phyloP scores from a whole-genome alignment of 2,113 vertebrate species.

The Actenoides hombroni region DNA sequence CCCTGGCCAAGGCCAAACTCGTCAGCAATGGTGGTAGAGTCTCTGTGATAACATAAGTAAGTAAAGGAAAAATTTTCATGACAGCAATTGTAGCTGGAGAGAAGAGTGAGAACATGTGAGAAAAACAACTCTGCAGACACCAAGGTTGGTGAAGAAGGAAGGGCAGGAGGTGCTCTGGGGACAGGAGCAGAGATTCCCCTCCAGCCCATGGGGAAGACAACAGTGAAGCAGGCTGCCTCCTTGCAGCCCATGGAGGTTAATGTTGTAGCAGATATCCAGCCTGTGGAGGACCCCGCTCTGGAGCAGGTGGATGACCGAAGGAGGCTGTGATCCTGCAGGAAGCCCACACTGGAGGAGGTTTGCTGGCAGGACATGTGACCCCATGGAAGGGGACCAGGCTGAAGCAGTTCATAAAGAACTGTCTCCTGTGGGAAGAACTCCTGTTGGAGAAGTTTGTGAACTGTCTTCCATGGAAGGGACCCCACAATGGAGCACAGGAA shows the following conservation, averaged over 20 bases:
- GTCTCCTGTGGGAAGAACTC: background rate
- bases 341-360: background rate
- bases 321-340: background rate
- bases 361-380: background rate
- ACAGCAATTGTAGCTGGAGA: background rate
- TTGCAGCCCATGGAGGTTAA: background rate
- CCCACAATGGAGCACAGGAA: background rate
- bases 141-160: background rate
- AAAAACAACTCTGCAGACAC: no score
- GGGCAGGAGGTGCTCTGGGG: background rate
- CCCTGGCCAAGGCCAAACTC: fast-evolving
- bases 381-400: background rate
- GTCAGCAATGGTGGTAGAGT: background rate
- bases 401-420: background rate
- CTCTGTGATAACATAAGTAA: background rate
- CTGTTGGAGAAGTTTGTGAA: background rate
- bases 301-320: background rate
- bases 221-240: background rate
- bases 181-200: background rate
- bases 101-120: background rate
- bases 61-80: background rate
- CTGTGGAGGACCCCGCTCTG: fast-evolving
- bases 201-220: background rate
- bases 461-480: background rate
- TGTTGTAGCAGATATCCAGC: background rate